These are phyloP conservation scores for Heliconius himera DNA, from an alignment of 1,140 invertebrate species.

Conservation along the genomic window DNA sequence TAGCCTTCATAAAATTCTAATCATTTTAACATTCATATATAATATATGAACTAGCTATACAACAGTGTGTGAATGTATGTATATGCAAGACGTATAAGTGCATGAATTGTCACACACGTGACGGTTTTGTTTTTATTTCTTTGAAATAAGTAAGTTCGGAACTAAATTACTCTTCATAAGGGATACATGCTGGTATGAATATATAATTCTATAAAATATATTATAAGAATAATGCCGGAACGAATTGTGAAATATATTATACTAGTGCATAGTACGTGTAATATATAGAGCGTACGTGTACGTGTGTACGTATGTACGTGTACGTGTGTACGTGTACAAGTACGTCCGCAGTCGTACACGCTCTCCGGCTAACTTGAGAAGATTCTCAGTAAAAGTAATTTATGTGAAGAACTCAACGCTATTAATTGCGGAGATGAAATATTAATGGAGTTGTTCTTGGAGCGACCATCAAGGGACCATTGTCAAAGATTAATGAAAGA, in stretches of 20 bases:
- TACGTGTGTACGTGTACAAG: neutral
- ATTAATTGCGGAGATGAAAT: constrained; percentile 31
- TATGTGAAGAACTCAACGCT: constrained; percentile 18
- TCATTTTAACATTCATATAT: neutral
- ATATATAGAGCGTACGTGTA: neutral
- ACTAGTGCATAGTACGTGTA: neutral
- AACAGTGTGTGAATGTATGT: too few species aligned
- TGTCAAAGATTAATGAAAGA: constrained; percentile 26
- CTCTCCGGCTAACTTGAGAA: neutral
- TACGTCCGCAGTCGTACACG: neutral
- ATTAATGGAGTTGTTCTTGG: constrained; percentile 24
- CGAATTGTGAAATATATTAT: neutral
- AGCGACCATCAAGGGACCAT: constrained; percentile 1
- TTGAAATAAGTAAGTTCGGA: neutral
- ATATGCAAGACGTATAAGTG: too few species aligned
- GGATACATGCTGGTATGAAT: too few species aligned
- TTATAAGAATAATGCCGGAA: neutral
- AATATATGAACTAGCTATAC: too few species aligned
- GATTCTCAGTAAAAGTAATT: constrained; percentile 13
- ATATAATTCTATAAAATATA: too few species aligned
- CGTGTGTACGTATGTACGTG: neutral
- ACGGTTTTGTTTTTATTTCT: too few species aligned
- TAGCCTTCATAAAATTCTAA: neutral
- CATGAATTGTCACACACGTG: too few species aligned
- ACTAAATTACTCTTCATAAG: too few species aligned